Conservation (phyloP, 1,140 invertebrate species). For the Cydia splendana region DNA sequence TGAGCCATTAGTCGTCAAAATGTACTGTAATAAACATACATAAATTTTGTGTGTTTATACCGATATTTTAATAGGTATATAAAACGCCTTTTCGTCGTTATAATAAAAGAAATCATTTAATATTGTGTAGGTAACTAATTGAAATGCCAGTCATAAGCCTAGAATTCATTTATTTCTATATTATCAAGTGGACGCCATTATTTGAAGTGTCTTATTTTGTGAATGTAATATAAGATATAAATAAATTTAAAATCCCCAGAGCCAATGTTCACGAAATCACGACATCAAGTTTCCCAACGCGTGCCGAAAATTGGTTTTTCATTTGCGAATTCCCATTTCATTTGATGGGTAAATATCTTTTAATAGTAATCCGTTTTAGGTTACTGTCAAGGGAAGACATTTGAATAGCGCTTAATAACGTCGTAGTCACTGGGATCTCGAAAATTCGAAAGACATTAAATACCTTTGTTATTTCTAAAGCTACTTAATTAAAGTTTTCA, state of each 20-base stretch:
- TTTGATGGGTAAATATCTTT: slow-evolving; percentile 25
- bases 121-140: too few relatives aligned
- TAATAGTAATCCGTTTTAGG: slow-evolving; percentile 27
- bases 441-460: slow-evolving; percentile 23
- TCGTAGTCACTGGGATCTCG: not conserved
- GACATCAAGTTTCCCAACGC: slow-evolving; percentile 9
- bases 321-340: slow-evolving; percentile 10
- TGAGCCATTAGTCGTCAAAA: too few relatives aligned
- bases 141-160: too few relatives aligned
- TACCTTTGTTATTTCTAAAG: slow-evolving; percentile 43
- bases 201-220: not conserved
- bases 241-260: not conserved
- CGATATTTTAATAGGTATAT: too few relatives aligned
- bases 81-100: too few relatives aligned
- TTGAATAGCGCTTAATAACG: slow-evolving; percentile 23
- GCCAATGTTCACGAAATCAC: slow-evolving; percentile 10
- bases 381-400: not conserved
- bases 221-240: not conserved
- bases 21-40: too few relatives aligned
- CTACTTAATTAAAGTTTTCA: slow-evolving; percentile 66
- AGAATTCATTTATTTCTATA: too few relatives aligned
- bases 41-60: too few relatives aligned
- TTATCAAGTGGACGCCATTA: not conserved
- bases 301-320: slow-evolving; percentile 30
- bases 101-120: too few relatives aligned